Evolutionary conservation across 2,113 vertebrate genomes (phyloP), one percentile per base, ranked within the genome.

Genomic region (Tachuris rubrigastra): DNA sequence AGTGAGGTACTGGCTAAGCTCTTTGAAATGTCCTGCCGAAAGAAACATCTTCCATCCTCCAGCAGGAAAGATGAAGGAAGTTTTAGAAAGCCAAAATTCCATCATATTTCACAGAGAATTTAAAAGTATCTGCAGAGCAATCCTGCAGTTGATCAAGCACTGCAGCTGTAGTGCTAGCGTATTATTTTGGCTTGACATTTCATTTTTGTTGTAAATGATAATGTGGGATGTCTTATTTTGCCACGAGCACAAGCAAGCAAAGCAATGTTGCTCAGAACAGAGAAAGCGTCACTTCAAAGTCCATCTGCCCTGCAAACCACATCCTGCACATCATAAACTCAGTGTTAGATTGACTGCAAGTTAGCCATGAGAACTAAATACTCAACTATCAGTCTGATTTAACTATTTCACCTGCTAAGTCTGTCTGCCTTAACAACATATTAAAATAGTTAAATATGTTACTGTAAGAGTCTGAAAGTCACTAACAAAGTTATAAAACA

Each of bases 401-500:
- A 76, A 79, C n/a, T 75, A 18, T 75, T 89, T 85, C 10, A 23
- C 69, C 87, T 93, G 66, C 78, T 66, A 90, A 90, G 42, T 56
- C 62, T 81, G 56, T 69, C 78, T 87, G 31, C 58, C 77, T 82
- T 71, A 83, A 91, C 3, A 9, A 84, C 42, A 35, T 42, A 63
- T 76, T 86, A 93, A 90, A 94, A 90, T 62, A 92, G 90, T 68
- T 56, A 77, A 94, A 74, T 78, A 85, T 6, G 1, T 73, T 93
- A 90, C 9, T 74, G 39, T 67, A 93, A 91, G 85, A 93, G 49
- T 28, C 68, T 69, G 62, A 82, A 93, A 93, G 87, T 88, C 73
- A 77, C 44, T 68, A 74, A 90, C 72, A 78, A 90, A 96, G 62
- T 42, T 81, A 68, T 35, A 77, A 95, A 96, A 96, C 97, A 97